Conservation (phyloP, 2,113 vertebrate species). For the Rafetus swinhoei region DNA sequence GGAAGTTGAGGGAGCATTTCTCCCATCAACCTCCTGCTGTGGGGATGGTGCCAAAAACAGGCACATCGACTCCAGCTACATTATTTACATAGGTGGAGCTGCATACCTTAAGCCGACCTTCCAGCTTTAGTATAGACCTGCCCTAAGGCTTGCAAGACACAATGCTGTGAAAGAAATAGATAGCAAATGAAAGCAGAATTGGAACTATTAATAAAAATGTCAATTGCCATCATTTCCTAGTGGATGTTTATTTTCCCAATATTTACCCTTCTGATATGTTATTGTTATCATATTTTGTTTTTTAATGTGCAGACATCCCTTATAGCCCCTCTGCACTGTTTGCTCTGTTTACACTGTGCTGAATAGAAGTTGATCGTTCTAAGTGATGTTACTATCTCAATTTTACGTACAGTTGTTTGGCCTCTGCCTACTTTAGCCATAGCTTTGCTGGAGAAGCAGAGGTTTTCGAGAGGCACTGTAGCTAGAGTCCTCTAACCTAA, state of each 20-base stretch:
- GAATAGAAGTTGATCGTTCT: not conserved
- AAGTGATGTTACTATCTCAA: not conserved
- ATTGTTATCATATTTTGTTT: not conserved
- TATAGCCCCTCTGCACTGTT: not conserved
- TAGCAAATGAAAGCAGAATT: no score
- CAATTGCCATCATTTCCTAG: not conserved
- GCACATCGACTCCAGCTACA: no score
- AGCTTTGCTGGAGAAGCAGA: not conserved
- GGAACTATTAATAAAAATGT: no score
- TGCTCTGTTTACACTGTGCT: not conserved
- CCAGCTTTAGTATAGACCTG: no score
- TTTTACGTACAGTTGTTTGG: not conserved
- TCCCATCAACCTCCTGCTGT: no score
- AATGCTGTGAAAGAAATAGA: not conserved
- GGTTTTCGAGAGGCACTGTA: not conserved
- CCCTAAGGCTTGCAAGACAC: not conserved
- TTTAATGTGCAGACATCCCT: not conserved
- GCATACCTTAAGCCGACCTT: no score
- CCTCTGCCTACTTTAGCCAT: not conserved
- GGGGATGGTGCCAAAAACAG: no score
- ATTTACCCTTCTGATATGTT: not conserved
- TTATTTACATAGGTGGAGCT: no score
- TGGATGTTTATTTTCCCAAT: not conserved
- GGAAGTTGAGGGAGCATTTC: no score
- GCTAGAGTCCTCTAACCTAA: not conserved